Percentiles rank a stretch among this genome's conserved stretches.
These are phyloP conservation scores for Chanos chanos DNA, from an alignment of 2,797 vertebrate genomes.

Conservation along the genomic window DNA sequence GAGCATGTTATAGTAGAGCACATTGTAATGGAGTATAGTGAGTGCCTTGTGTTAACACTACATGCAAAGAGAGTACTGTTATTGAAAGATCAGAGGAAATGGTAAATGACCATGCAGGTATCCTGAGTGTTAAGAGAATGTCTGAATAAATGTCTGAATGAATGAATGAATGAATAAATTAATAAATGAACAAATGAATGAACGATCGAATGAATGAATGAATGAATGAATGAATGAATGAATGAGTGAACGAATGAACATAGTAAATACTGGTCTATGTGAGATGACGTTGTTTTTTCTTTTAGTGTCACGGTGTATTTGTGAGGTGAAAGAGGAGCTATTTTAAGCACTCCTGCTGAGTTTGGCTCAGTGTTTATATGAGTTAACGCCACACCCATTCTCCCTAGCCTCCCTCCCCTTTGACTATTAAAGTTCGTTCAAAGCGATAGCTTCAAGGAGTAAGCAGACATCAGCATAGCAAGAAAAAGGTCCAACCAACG, in stretches of 20 bases:
- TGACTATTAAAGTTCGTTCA: slow-evolving; percentile 56
- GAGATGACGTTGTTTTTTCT: slow-evolving; percentile 11
- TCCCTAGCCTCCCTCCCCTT: slow-evolving; percentile 58
- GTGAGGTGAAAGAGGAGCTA: slow-evolving; percentile 47
- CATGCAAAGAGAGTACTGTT: slow-evolving; percentile 4
- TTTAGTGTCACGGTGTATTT: neutral
- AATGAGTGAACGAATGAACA: slow-evolving; percentile 12
- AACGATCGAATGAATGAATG: slow-evolving; percentile 1
- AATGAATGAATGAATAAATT: slow-evolving; percentile 22
- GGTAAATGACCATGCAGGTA: neutral
- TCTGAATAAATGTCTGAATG: slow-evolving; percentile 1
- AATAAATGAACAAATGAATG: slow-evolving; percentile 19
- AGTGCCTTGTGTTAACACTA: slow-evolving; percentile 25
- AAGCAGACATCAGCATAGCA: slow-evolving; percentile 43
- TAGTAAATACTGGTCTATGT: too few relatives aligned
- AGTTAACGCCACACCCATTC: slow-evolving; percentile 59
- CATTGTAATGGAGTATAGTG: slow-evolving; percentile 27
- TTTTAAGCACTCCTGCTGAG: slow-evolving; percentile 61
- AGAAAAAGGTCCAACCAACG: slow-evolving; percentile 42
- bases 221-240: slow-evolving; percentile 32
- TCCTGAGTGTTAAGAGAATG: neutral
- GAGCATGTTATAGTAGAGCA: slow-evolving; percentile 5
- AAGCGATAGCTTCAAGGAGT: slow-evolving; percentile 52
- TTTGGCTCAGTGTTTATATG: slow-evolving; percentile 61
- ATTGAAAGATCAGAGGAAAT: neutral